A percentile compares a stretch with the other conserved stretches of the same genome.
Evolutionary conservation across 2,797 vertebrate species (phyloP).

Genomic region (Scolopax bukidnonensis): DNA sequence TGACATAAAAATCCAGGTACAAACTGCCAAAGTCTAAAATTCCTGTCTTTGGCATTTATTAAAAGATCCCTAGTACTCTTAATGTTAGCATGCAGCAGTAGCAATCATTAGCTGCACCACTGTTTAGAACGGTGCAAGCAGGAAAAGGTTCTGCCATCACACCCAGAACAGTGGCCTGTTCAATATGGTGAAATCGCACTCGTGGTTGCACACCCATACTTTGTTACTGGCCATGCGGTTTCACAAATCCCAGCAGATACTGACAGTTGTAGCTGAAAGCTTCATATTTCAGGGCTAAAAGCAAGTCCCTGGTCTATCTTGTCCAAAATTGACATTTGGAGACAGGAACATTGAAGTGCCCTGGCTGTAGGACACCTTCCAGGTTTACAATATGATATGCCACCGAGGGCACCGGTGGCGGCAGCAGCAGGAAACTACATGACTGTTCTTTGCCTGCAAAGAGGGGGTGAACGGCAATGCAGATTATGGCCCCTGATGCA

Average conservation of each 20-base stretch:
- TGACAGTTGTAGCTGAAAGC: not conserved
- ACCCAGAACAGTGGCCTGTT: not conserved
- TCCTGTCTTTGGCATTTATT: not conserved
- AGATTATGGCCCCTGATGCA: not conserved
- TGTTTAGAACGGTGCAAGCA: not conserved
- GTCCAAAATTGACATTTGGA: not conserved
- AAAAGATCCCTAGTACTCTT: not conserved
- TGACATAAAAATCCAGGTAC: not conserved
- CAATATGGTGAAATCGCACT: not conserved
- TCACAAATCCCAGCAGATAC: not conserved
- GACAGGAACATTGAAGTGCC: not conserved
- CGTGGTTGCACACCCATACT: accelerated
- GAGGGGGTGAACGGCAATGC: not conserved
- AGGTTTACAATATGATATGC: not conserved
- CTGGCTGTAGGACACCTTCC: not conserved
- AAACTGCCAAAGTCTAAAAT: not conserved
- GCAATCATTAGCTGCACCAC: not conserved
- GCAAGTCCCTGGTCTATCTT: not conserved
- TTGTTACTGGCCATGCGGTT: not conserved
- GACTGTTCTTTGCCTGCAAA: not conserved
- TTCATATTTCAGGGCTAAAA: not conserved
- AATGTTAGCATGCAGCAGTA: not conserved
- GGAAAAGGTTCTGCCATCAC: not conserved
- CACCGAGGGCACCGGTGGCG: accelerated
- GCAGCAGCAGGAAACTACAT: not conserved